Evolutionary conservation across 2,797 vertebrate species (phyloP).

Genomic region (Lerista edwardsae): DNA sequence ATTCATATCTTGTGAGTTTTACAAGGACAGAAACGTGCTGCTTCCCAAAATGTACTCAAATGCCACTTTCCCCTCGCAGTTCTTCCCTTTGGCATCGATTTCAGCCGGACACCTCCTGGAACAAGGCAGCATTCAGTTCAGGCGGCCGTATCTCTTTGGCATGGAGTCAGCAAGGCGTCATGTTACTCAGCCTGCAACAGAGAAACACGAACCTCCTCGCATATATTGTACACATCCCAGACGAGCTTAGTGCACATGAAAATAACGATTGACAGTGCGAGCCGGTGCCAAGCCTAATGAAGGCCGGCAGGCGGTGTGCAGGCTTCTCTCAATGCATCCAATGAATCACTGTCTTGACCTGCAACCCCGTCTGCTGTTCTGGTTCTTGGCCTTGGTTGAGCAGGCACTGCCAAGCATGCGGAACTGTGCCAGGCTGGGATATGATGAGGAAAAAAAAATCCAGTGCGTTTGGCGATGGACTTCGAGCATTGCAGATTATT

Average conservation of each 20-base stretch:
- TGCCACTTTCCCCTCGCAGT: slow-evolving; percentile 30
- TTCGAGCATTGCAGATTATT: slow-evolving; percentile 48
- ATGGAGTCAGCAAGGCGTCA: slow-evolving; percentile 15
- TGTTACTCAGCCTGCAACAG: slow-evolving; percentile 6
- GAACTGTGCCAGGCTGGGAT: slow-evolving; percentile 43
- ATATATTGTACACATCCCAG: slow-evolving; percentile 51
- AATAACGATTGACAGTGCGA: slow-evolving; percentile 52
- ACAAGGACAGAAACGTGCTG: neutral
- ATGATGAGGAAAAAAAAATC: slow-evolving; percentile 46
- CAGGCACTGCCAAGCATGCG: slow-evolving; percentile 49
- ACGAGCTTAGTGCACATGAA: slow-evolving; percentile 47
- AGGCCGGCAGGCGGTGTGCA: slow-evolving; percentile 24
- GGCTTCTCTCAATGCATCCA: slow-evolving; percentile 31
- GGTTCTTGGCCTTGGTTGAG: slow-evolving; percentile 29
- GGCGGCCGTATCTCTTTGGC: slow-evolving; percentile 26
- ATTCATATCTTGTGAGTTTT: neutral
- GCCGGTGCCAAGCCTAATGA: slow-evolving; percentile 31
- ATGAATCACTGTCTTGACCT: slow-evolving; percentile 44
- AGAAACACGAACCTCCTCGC: slow-evolving; percentile 37
- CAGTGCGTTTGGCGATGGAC: slow-evolving; percentile 19
- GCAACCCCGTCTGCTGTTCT: slow-evolving; percentile 50
- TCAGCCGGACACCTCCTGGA: neutral
- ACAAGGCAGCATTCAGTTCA: neutral
- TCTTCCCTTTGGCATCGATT: slow-evolving; percentile 5
- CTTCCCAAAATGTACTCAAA: slow-evolving; percentile 25